A percentile compares a stretch with the other conserved stretches of the same genome.
Evolutionary conservation across 1,140 invertebrate genomes (phyloP).

Genomic region (Adelges cooleyi): DNA sequence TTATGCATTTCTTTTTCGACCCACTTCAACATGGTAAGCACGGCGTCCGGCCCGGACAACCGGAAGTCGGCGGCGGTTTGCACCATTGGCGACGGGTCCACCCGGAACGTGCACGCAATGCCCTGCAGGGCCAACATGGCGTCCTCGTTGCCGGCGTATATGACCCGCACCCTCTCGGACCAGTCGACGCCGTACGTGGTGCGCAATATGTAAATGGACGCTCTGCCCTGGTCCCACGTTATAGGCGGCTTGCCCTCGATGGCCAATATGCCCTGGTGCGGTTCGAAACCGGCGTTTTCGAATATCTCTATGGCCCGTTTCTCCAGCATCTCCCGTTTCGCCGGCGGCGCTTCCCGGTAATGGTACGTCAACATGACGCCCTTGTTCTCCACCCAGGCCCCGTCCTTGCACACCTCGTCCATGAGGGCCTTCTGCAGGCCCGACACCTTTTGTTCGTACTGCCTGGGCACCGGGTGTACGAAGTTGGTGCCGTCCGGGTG

Average conservation of each 20-base stretch:
- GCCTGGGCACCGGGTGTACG: slow-evolving; percentile 77
- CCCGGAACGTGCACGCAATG: slow-evolving; percentile 81
- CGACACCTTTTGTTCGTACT: slow-evolving; percentile 68
- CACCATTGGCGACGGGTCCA: slow-evolving; percentile 70
- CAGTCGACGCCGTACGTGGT: slow-evolving; percentile 83
- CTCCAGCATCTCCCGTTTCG: slow-evolving; percentile 50
- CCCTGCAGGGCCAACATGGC: slow-evolving; percentile 77
- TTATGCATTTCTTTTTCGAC: slow-evolving; percentile 69
- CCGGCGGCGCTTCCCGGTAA: slow-evolving; percentile 65
- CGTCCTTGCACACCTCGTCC: slow-evolving; percentile 72
- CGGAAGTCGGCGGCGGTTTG: slow-evolving; percentile 74
- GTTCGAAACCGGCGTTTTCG: slow-evolving; percentile 60
- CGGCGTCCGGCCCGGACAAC: slow-evolving; percentile 73
- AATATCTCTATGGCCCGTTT: slow-evolving; percentile 60
- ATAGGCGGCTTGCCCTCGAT: slow-evolving; percentile 82
- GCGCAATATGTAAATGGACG: slow-evolving; percentile 76
- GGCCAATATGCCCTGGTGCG: slow-evolving; percentile 65
- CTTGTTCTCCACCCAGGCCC: slow-evolving; percentile 87
- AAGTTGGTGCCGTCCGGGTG: slow-evolving; percentile 84
- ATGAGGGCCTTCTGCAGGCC: slow-evolving; percentile 65
- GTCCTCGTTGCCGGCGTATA: slow-evolving; percentile 84
- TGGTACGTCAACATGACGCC: slow-evolving; percentile 77
- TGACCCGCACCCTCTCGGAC: slow-evolving; percentile 79
- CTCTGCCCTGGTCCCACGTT: slow-evolving; percentile 81
- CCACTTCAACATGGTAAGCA: slow-evolving; percentile 79